These are phyloP conservation scores for Galemys pyrenaicus DNA, from an alignment of 2,113 vertebrate genomes.

Conservation along the genomic window DNA sequence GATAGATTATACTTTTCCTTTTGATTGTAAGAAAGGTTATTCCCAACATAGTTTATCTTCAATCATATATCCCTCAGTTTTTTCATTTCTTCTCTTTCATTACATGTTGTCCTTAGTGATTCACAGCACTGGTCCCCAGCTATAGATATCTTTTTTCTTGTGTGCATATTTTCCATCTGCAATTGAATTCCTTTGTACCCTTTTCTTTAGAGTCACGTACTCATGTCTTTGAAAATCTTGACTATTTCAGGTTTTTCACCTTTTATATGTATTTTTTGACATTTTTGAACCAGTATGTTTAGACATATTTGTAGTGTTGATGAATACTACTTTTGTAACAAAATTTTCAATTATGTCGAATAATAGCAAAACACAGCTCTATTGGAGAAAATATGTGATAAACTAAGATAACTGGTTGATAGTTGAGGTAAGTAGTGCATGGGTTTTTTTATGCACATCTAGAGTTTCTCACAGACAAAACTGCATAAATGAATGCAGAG, in stretches of 20 bases:
- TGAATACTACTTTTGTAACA: neutral
- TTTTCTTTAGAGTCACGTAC: neutral
- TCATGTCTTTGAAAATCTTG: neutral
- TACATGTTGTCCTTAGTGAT: neutral
- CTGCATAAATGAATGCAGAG: neutral
- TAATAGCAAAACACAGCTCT: neutral
- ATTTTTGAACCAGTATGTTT: conserved; percentile 3
- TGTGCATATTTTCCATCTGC: neutral
- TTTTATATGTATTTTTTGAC: neutral
- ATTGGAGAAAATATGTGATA: neutral
- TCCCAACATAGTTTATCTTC: neutral
- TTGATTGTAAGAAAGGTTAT: neutral
- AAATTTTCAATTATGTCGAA: neutral
- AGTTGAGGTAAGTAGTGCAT: neutral
- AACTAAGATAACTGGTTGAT: neutral
- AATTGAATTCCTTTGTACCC: neutral
- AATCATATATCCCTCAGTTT: neutral
- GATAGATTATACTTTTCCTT: neutral
- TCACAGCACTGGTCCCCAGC: neutral
- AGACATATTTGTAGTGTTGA: neutral
- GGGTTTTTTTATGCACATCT: neutral
- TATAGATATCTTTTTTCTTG: neutral
- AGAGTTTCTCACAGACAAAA: neutral
- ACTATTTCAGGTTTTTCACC: neutral
- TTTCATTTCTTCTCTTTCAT: neutral